Conservation (phyloP, 2,888 invertebrate genomes). For the Cataglyphis altisquamis region DNA sequence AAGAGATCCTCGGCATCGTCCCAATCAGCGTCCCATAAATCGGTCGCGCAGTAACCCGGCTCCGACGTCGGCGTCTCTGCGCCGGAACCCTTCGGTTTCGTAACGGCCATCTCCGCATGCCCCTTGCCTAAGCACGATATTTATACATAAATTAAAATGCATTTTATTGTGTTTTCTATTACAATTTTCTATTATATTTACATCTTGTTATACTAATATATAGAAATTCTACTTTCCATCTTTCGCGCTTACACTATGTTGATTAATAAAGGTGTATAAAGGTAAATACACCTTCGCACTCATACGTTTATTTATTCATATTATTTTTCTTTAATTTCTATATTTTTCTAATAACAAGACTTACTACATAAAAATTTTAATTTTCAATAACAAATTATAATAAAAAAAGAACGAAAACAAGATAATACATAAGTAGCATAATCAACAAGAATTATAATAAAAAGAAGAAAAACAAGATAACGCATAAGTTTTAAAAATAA, state of each 20-base stretch:
- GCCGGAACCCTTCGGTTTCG: constrained; percentile 96
- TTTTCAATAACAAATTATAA: neutral
- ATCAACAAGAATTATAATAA: neutral
- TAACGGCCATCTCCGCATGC: constrained; percentile 99
- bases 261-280: neutral
- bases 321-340: neutral
- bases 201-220: neutral
- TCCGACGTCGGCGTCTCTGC: constrained; percentile 98
- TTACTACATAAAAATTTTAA: neutral
- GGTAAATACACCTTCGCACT: neutral
- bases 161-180: neutral
- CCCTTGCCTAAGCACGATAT: constrained; percentile 89
- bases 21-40: constrained; percentile 96
- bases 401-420: neutral
- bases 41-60: constrained; percentile 94
- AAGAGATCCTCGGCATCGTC: constrained; percentile 95
- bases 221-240: constrained; percentile 2
- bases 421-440: neutral
- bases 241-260: constrained; percentile 5
- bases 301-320: neutral
- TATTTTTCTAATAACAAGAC: neutral
- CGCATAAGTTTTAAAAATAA: neutral
- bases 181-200: neutral
- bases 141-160: neutral
- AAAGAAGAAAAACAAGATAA: neutral